These are phyloP conservation scores for Arenicola marina DNA, from an alignment of 2,888 invertebrate genomes.

Conservation along the genomic window DNA sequence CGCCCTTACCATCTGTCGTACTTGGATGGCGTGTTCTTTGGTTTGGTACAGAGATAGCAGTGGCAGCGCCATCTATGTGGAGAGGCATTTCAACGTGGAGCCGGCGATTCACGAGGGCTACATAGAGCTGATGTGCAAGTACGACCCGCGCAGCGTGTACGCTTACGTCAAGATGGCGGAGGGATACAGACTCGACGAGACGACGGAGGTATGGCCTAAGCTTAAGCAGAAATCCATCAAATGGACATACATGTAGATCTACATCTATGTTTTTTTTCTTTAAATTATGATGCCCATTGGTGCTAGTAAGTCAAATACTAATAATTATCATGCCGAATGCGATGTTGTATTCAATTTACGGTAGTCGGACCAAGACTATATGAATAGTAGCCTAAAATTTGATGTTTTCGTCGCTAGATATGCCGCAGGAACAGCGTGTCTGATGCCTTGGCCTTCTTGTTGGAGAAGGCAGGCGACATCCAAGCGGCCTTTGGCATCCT, in stretches of 20 bases:
- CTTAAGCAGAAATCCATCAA: too few relatives aligned
- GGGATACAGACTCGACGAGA: constrained; percentile 70
- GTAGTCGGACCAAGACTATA: too few relatives aligned
- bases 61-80: constrained; percentile 48
- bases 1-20: too few relatives aligned
- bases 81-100: constrained; percentile 48
- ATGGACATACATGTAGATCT: too few relatives aligned
- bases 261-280: too few relatives aligned
- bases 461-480: constrained; percentile 77
- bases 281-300: too few relatives aligned
- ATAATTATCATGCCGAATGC: too few relatives aligned
- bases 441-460: constrained; percentile 73
- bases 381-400: too few relatives aligned
- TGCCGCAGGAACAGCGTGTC: constrained; percentile 69
- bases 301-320: too few relatives aligned
- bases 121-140: constrained; percentile 70
- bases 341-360: too few relatives aligned
- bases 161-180: constrained; percentile 65
- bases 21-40: too few relatives aligned
- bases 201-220: constrained; percentile 64
- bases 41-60: constrained; percentile 41
- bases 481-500: constrained; percentile 70
- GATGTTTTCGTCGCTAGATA: constrained; percentile 62
- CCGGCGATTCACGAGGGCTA: constrained; percentile 67
- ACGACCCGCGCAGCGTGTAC: constrained; percentile 66